phyloP scores from a whole-genome alignment of 2,797 vertebrate species.

The Dipus sagitta region DNA sequence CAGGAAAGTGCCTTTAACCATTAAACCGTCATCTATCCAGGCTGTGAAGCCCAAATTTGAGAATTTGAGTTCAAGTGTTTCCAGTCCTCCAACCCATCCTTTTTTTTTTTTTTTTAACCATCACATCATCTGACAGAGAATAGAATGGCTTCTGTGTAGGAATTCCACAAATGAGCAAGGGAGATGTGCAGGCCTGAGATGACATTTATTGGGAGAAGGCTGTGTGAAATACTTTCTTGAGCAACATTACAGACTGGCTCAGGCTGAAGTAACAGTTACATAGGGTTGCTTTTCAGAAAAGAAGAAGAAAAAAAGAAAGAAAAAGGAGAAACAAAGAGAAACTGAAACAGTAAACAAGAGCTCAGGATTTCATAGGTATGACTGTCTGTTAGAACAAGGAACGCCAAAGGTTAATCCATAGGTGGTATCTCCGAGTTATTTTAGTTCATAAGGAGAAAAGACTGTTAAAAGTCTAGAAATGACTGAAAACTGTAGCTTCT shows the following conservation, averaged over 20 bases:
- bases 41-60: neutral
- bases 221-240: constrained; percentile 6
- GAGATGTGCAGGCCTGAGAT: neutral
- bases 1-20: too few species aligned
- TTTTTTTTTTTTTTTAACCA: neutral
- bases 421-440: neutral
- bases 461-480: neutral
- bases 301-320: constrained; percentile 6
- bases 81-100: too few species aligned
- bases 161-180: neutral
- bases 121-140: neutral
- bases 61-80: constrained; percentile 1
- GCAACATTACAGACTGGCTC: neutral
- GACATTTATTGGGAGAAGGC: neutral
- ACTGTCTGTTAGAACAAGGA: neutral
- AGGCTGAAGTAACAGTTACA: neutral
- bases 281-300: constrained; percentile 33
- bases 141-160: neutral
- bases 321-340: neutral
- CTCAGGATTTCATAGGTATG: neutral
- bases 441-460: neutral
- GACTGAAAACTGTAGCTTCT: neutral
- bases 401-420: neutral
- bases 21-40: too few species aligned
- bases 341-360: neutral